Evolutionary conservation across 35 echinoderm and acorn worm species (phyloP), one percentile per base, ranked within the genome.

Genomic region (Apostichopus californicus): DNA sequence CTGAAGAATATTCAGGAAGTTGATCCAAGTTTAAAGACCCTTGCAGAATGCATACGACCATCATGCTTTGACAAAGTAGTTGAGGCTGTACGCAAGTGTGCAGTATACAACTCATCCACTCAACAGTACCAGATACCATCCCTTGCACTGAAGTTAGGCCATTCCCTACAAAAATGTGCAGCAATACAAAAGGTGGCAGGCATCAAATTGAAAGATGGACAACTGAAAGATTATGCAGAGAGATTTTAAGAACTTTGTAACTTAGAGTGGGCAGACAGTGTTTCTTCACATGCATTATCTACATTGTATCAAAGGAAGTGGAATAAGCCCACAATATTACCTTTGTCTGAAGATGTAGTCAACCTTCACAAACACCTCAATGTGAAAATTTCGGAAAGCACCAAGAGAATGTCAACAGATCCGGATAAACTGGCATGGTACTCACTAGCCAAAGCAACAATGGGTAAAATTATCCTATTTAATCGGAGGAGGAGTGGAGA

Each of bases 101-200:
- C 83, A 87, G 18, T 58, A 9, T 87, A 87, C 60, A 57, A 93
- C 68, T 72, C 85, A 11, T 46, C 70, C 77, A 88, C 94, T 21
- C 83, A 85, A 26, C 79, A 83, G 54, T 95, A 93, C 72, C 59
- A 73, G 23, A 93, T 70, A 56, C 94, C 94, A 26, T 93, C 91
- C 46, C 87, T 95, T 34, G 94, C 94, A 1, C 65, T 95, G 23
- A 95, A 95, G 77, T 80, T 95, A 77, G 94, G 94, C 55, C 91
- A 93, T 81, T 92, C 86, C 12, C 28, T 95, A 9, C 85, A 83
- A 58, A 90, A 85, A 77, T 95, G 94, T 93, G 85, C 91, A 57
- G 46, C 23, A 15, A 93, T 95, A 60, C 86, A 90, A 21, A 93
- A 87, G 87, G 86, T 52, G 8, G 58, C 79, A 24, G 94, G 83